phyloP scores from a whole-genome alignment of 2,113 vertebrate genomes.

The Neoarius graeffei region DNA sequence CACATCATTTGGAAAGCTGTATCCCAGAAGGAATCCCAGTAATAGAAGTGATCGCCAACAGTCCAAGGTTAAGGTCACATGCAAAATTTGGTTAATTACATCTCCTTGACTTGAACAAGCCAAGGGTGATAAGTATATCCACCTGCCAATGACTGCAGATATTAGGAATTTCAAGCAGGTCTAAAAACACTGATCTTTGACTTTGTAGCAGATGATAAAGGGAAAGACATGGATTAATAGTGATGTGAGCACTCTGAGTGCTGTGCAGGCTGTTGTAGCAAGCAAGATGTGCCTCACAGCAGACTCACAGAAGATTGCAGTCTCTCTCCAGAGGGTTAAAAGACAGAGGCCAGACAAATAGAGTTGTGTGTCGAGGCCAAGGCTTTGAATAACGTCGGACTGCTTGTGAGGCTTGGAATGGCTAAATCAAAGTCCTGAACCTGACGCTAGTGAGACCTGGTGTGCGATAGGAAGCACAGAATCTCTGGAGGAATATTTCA shows the following conservation, averaged over 20 bases:
- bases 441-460: background rate
- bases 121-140: background rate
- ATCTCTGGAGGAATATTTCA: background rate
- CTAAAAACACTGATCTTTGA: constrained; percentile 68
- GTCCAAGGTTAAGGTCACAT: constrained; percentile 71
- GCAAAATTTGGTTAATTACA: constrained; percentile 59
- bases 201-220: constrained; percentile 51
- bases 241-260: background rate
- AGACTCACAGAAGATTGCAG: background rate
- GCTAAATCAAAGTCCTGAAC: background rate
- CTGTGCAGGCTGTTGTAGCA: background rate
- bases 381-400: constrained; percentile 5
- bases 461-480: background rate
- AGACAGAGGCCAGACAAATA: background rate
- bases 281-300: background rate
- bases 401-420: background rate
- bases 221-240: background rate
- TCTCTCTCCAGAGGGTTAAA: background rate
- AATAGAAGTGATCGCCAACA: constrained; percentile 38
- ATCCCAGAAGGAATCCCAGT: constrained; percentile 36
- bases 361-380: background rate
- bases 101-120: constrained; percentile 33
- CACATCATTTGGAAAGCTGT: constrained; percentile 50
- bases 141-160: constrained; percentile 68
- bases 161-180: constrained; percentile 75